A percentile compares a stretch with the other conserved stretches of the same genome.
These are phyloP conservation scores for Scaptodrosophila lebanonensis DNA, from an alignment of 1,140 invertebrate species.

Conservation along the genomic window DNA sequence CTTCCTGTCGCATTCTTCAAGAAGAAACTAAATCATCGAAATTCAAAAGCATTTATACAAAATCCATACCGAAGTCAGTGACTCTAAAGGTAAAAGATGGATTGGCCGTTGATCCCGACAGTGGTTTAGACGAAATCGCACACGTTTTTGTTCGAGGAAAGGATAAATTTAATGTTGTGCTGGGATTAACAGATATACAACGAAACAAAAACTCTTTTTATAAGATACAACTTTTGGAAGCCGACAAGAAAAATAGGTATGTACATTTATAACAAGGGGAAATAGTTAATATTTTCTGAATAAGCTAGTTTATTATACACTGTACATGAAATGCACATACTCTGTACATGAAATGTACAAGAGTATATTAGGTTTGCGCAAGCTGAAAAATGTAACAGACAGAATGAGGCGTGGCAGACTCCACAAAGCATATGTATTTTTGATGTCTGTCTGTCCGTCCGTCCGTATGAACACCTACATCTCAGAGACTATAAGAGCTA, in stretches of 20 bases:
- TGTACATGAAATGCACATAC: no score
- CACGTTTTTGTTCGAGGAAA: slow-evolving; percentile 86
- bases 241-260: slow-evolving; percentile 83
- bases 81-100: slow-evolving; percentile 92
- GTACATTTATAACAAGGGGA: slow-evolving; percentile 8
- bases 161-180: slow-evolving; percentile 87
- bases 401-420: no score
- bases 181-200: slow-evolving; percentile 91
- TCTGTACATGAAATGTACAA: no score
- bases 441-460: no score
- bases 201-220: slow-evolving; percentile 95
- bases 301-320: slow-evolving; percentile 2
- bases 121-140: slow-evolving; percentile 86
- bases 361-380: no score
- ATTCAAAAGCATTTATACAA: slow-evolving; percentile 83
- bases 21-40: slow-evolving; percentile 80
- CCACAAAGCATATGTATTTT: no score
- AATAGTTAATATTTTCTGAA: neutral
- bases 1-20: slow-evolving; percentile 79
- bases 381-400: no score
- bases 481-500: no score
- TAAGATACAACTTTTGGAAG: slow-evolving; percentile 93
- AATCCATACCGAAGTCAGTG: slow-evolving; percentile 82
- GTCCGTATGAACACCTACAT: no score
- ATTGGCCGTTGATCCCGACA: slow-evolving; percentile 93